These are phyloP conservation scores for Brachystomella parvula DNA, from an alignment of 1,140 invertebrate species.

Conservation along the genomic window DNA sequence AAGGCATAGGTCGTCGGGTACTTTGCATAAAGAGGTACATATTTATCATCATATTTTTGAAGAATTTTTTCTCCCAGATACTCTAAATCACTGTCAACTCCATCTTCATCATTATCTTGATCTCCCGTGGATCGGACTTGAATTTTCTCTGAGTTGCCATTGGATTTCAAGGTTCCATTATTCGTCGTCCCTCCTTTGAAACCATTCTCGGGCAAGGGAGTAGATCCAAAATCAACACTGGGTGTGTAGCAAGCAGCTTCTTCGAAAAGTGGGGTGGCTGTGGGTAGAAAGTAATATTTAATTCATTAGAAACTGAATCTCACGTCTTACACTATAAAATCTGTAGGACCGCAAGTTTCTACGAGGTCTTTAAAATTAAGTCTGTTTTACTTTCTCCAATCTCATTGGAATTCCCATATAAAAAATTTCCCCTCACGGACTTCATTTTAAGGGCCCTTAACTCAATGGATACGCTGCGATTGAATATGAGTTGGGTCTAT, in stretches of 20 bases:
- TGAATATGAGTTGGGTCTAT: no score
- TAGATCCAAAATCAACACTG: neutral
- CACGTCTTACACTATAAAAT: no score
- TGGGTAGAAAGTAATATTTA: conserved; percentile 1
- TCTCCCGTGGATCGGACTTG: neutral
- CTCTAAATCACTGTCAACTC: neutral
- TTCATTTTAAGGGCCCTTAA: no score
- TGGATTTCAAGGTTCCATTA: no score
- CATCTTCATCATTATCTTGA: neutral
- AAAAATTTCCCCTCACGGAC: no score
- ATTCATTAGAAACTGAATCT: no score
- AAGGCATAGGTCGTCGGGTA: neutral
- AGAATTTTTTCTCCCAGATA: neutral
- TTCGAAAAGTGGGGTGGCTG: neutral
- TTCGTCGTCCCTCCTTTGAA: neutral
- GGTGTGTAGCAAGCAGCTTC: conserved; percentile 6
- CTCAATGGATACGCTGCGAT: no score
- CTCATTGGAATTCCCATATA: no score
- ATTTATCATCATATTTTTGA: conserved; percentile 6
- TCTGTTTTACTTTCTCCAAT: no score
- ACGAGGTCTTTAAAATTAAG: no score
- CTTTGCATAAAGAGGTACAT: conserved; percentile 6
- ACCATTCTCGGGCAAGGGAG: neutral
- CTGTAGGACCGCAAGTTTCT: no score
- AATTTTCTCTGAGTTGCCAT: neutral